Conservation (phyloP, 2,113 vertebrate species). For the Cheirogaleus medius region DNA sequence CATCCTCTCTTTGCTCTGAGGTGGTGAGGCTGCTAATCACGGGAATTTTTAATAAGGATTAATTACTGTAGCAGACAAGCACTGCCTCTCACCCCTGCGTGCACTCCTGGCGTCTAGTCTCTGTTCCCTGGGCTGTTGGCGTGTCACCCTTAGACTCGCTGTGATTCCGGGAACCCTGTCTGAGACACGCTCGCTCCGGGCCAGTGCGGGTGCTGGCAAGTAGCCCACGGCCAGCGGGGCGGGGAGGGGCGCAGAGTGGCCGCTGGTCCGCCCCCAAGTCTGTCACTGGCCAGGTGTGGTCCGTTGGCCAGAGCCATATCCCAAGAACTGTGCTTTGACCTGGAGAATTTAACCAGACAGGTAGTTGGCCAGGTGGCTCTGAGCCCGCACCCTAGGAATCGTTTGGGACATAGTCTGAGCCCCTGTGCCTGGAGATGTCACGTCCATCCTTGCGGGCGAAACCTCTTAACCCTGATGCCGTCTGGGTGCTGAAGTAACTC, state of each 20-base stretch:
- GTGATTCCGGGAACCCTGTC: background rate
- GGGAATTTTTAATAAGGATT: constrained; percentile 18
- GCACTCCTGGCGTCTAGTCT: rapidly evolving
- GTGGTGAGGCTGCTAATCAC: background rate
- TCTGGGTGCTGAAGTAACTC: too few relatives aligned
- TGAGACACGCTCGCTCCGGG: rapidly evolving
- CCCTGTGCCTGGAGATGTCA: rapidly evolving
- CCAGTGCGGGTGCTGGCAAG: rapidly evolving
- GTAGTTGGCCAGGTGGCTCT: background rate
- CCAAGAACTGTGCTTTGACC: background rate
- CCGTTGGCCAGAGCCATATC: rapidly evolving
- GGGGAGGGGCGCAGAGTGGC: rapidly evolving
- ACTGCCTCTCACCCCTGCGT: background rate
- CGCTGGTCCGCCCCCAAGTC: rapidly evolving
- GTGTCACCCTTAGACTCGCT: rapidly evolving
- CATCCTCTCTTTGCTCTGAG: background rate
- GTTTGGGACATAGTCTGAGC: rapidly evolving
- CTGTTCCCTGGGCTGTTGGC: background rate
- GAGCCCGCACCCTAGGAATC: rapidly evolving
- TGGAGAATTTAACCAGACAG: background rate
- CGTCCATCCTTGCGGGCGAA: rapidly evolving
- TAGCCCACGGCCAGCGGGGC: rapidly evolving
- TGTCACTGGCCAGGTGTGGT: rapidly evolving
- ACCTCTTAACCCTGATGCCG: rapidly evolving
- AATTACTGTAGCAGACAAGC: background rate